These are phyloP conservation scores for Nymphalis io DNA, from an alignment of 1,140 invertebrate species.

Conservation along the genomic window DNA sequence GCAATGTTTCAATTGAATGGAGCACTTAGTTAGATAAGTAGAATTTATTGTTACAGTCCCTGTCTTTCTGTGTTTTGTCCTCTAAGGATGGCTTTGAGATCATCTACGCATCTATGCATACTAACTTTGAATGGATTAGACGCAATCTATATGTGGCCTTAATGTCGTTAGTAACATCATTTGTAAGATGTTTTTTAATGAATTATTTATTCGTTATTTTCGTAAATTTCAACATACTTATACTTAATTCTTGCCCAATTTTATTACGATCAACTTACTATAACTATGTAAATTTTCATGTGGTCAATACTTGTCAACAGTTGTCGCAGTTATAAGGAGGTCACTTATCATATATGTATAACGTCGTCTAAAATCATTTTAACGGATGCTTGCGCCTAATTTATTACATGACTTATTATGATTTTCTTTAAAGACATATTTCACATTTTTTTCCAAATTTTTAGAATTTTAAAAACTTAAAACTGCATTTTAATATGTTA, in stretches of 20 bases:
- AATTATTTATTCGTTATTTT: background rate
- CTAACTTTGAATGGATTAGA: constrained; percentile 3
- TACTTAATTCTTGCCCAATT: background rate
- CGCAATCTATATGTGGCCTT: background rate
- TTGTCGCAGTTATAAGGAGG: background rate
- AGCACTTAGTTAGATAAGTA: constrained; percentile 65
- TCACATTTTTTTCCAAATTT: too few relatives aligned
- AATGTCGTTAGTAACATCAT: background rate
- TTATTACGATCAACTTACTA: background rate
- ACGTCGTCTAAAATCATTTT: background rate
- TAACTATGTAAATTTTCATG: background rate
- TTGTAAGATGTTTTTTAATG: background rate
- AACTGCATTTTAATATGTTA: too few relatives aligned
- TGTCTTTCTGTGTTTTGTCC: constrained; percentile 40
- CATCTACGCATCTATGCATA: constrained; percentile 30
- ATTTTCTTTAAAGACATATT: too few relatives aligned
- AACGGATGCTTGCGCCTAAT: background rate
- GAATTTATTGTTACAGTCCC: constrained; percentile 62
- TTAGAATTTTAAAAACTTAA: too few relatives aligned
- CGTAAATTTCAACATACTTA: background rate
- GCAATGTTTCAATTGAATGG: constrained; percentile 74
- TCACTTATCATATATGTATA: background rate
- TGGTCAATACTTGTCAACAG: background rate
- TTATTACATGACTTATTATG: background rate
- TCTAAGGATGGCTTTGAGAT: constrained; percentile 40